Evolutionary conservation across 1,140 invertebrate species (phyloP).

Genomic region (Druon quercuslanigerum): DNA sequence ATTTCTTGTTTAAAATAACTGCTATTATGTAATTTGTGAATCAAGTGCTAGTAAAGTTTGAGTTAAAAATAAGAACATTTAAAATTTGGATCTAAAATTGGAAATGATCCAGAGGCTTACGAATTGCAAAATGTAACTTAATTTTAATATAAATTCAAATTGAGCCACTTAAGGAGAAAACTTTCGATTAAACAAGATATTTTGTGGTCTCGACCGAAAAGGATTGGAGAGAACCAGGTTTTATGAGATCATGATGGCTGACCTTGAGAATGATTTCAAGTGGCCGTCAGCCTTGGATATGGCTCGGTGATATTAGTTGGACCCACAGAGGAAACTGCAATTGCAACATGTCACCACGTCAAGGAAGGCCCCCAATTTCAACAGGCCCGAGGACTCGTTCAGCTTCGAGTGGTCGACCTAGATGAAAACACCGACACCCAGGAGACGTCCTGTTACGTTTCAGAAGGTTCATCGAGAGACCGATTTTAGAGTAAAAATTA

Average conservation of each 20-base stretch:
- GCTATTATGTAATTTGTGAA: no score
- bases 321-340: slow-evolving; percentile 34
- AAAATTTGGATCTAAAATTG: background rate
- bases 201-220: background rate
- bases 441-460: slow-evolving; percentile 70
- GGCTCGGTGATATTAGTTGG: slow-evolving; percentile 70
- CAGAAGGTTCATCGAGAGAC: slow-evolving; percentile 64
- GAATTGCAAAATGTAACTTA: background rate
- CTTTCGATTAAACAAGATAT: slow-evolving; percentile 23
- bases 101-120: background rate
- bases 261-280: slow-evolving; percentile 72
- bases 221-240: slow-evolving; percentile 37
- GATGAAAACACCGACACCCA: slow-evolving; percentile 65
- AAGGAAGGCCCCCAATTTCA: slow-evolving; percentile 31
- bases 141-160: background rate
- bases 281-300: slow-evolving; percentile 72
- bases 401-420: slow-evolving; percentile 64
- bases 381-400: slow-evolving; percentile 64
- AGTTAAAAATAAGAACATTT: background rate
- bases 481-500: slow-evolving; percentile 33
- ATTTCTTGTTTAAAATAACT: no score
- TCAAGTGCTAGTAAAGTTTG: background rate
- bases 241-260: slow-evolving; percentile 54
- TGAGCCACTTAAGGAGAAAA: background rate
- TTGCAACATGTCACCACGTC: slow-evolving; percentile 5